Conservation (phyloP, 2,797 vertebrate genomes). For the Austrolebias charrua region DNA sequence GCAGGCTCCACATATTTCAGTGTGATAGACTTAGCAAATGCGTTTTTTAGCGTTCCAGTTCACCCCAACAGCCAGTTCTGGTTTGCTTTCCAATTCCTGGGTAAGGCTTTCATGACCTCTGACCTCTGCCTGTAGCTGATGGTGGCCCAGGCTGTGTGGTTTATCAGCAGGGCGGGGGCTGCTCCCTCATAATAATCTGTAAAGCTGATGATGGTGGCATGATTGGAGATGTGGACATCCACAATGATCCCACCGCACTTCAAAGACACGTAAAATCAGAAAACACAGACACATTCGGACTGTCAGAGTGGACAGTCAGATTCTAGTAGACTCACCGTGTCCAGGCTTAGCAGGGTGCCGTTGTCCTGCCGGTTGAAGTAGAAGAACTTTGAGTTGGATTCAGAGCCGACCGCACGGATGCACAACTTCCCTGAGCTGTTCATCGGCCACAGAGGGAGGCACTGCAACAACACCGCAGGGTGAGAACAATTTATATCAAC, state of each 20-base stretch:
- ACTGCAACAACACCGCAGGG: conserved; percentile 72
- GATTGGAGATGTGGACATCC: conserved; percentile 86
- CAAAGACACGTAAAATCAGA: conserved; percentile 12
- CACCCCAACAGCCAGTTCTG: no score
- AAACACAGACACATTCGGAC: background rate
- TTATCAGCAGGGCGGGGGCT: conserved; percentile 91
- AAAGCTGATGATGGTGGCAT: conserved; percentile 88
- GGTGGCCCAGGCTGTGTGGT: conserved; percentile 84
- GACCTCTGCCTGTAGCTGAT: conserved; percentile 84
- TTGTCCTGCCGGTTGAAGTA: conserved; percentile 88
- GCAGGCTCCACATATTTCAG: no score
- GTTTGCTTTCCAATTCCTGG: no score
- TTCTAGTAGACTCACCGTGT: conserved; percentile 77
- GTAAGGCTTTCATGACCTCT: no score
- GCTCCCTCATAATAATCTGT: conserved; percentile 91
- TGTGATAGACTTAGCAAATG: no score
- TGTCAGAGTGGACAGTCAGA: background rate
- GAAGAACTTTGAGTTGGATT: conserved; percentile 85
- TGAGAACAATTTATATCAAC: no score
- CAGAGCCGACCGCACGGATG: conserved; percentile 86
- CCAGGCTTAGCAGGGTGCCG: conserved; percentile 88
- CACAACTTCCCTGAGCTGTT: conserved; percentile 85
- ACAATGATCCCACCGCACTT: conserved; percentile 90
- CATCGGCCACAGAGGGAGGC: conserved; percentile 95
- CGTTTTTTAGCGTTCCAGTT: no score